Conservation (phyloP, 2,113 vertebrate species). For the Hipposideros armiger region DNA sequence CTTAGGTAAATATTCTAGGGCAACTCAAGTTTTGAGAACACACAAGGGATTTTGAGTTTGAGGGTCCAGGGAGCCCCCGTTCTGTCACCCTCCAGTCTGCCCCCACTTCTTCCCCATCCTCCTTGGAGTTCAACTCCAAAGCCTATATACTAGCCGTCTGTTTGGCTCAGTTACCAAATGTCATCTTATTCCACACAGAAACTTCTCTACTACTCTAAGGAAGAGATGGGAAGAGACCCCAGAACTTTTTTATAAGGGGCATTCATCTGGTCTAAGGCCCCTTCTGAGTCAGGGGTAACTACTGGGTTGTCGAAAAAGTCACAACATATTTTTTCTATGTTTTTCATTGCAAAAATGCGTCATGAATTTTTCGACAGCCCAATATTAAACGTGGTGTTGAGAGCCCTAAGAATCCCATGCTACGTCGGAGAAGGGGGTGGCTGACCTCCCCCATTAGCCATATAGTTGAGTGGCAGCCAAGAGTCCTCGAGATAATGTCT, state of each 20-base stretch:
- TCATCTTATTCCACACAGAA: constrained; percentile 64
- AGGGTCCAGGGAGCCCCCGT: neutral
- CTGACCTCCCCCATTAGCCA: neutral
- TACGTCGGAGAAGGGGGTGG: neutral
- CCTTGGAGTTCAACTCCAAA: neutral
- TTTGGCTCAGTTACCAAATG: constrained; percentile 61
- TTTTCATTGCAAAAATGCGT: no score
- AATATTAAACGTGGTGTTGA: neutral
- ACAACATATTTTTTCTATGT: no score
- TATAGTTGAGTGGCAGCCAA: neutral
- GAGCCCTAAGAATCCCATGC: neutral
- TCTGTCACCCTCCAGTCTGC: neutral
- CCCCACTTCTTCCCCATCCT: neutral
- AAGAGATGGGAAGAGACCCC: constrained; percentile 12
- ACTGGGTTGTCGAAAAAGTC: no score
- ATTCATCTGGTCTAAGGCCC: neutral
- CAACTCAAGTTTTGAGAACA: neutral
- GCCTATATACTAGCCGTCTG: constrained; percentile 3
- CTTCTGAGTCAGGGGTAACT: neutral
- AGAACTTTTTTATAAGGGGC: neutral
- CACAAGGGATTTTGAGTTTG: neutral
- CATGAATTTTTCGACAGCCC: no score
- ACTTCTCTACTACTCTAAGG: constrained; percentile 2
- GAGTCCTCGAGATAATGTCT: neutral
- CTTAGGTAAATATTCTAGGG: neutral